These are phyloP conservation scores for Cheilosia grossa DNA, from an alignment of 2,888 invertebrate species.

Conservation along the genomic window DNA sequence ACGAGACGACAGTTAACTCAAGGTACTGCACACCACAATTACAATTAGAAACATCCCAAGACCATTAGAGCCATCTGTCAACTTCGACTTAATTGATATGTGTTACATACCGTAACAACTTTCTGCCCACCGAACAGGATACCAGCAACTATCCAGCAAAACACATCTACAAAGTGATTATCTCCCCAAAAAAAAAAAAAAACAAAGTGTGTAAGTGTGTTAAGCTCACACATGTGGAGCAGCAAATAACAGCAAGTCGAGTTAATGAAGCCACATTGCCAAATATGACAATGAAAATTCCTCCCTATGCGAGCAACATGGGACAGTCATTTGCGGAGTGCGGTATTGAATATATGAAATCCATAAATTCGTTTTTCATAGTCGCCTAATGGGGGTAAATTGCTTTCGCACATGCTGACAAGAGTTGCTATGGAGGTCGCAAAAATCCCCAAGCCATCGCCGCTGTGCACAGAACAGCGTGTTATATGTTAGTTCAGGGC, in stretches of 20 bases:
- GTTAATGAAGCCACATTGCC: slow-evolving; percentile 56
- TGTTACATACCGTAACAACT: too few relatives aligned
- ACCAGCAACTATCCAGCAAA: too few relatives aligned
- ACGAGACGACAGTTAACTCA: too few relatives aligned
- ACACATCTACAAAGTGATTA: too few relatives aligned
- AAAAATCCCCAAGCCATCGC: background rate
- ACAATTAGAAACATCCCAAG: too few relatives aligned
- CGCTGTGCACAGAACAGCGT: too few relatives aligned
- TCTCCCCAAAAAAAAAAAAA: too few relatives aligned
- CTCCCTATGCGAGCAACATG: slow-evolving; percentile 12
- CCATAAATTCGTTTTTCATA: slow-evolving; percentile 64
- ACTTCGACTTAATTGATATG: too few relatives aligned
- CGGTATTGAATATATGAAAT: slow-evolving; percentile 41
- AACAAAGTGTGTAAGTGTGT: too few relatives aligned
- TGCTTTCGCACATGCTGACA: slow-evolving; percentile 67
- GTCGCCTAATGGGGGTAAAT: slow-evolving; percentile 66
- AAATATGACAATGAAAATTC: slow-evolving; percentile 42
- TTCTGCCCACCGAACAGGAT: too few relatives aligned
- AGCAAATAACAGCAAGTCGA: slow-evolving; percentile 49
- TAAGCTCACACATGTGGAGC: slow-evolving; percentile 37
- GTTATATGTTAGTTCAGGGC: background rate
- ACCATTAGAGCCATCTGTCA: too few relatives aligned
- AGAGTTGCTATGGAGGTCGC: background rate
- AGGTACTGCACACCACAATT: too few relatives aligned
- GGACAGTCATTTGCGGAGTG: slow-evolving; percentile 29